phyloP scores from a whole-genome alignment of 2,113 vertebrate species.

The Hydrochoerus hydrochaeris region DNA sequence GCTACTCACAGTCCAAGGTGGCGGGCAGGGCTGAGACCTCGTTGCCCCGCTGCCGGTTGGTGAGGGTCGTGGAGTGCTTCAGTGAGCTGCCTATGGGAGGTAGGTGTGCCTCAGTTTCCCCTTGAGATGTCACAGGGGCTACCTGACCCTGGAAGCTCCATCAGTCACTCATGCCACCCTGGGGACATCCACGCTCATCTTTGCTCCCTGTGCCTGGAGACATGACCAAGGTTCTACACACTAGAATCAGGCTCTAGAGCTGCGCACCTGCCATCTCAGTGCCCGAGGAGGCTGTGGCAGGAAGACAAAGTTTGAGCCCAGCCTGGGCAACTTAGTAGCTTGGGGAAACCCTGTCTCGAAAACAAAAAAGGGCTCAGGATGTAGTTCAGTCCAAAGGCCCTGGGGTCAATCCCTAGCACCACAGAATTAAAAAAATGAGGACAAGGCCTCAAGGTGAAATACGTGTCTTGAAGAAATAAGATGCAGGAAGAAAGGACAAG shows the following conservation, averaged over 20 bases:
- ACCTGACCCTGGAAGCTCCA: background rate
- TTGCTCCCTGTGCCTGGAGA: background rate
- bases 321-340: background rate
- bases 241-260: background rate
- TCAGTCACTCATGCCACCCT: background rate
- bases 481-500: background rate
- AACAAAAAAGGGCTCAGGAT: background rate
- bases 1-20: conserved; percentile 93
- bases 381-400: background rate
- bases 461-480: background rate
- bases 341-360: background rate
- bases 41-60: conserved; percentile 96
- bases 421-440: background rate
- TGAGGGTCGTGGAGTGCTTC: conserved; percentile 94
- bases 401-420: background rate
- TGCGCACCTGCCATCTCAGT: background rate
- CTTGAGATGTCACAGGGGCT: background rate
- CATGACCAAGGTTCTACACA: background rate
- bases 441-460: background rate
- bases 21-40: conserved; percentile 93
- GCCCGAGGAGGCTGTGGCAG: background rate
- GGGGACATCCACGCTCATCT: background rate
- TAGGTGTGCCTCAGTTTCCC: background rate
- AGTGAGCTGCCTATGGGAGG: conserved; percentile 81
- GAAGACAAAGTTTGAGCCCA: background rate